A percentile compares a stretch with the other conserved stretches of the same genome.
phyloP scores from a whole-genome alignment of 2,797 vertebrate species.

The Phrynocephalus guinanensis region DNA sequence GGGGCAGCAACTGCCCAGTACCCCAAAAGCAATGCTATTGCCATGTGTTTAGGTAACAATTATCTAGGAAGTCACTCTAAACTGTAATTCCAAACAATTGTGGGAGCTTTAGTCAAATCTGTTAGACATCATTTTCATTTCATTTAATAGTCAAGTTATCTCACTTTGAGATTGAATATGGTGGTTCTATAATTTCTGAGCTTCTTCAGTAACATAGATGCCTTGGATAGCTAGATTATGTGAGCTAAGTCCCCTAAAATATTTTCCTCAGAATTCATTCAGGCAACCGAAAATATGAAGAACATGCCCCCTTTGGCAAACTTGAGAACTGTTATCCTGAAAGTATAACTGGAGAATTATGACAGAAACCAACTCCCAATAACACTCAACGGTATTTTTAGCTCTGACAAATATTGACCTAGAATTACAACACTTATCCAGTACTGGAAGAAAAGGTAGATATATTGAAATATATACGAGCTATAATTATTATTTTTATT shows the following conservation, averaged over 20 bases:
- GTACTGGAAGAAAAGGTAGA: conserved; percentile 20
- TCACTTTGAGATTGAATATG: neutral
- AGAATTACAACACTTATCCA: neutral
- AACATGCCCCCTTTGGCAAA: neutral
- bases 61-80: neutral
- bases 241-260: neutral
- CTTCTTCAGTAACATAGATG: neutral
- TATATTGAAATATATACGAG: neutral
- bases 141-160: neutral
- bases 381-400: conserved; percentile 25
- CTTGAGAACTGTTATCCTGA: neutral
- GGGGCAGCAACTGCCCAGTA: no score
- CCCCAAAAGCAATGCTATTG: no score
- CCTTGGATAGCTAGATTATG: neutral
- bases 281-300: neutral
- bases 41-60: neutral
- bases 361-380: neutral
- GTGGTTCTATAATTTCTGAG: no score
- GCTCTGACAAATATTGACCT: neutral
- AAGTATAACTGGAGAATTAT: neutral
- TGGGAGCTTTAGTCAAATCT: neutral
- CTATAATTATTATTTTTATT: neutral
- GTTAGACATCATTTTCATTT: neutral
- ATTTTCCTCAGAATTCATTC: neutral
- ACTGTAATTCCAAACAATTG: neutral